Evolutionary conservation across 2,888 invertebrate genomes (phyloP).

Genomic region (Caradrina kadenii): DNA sequence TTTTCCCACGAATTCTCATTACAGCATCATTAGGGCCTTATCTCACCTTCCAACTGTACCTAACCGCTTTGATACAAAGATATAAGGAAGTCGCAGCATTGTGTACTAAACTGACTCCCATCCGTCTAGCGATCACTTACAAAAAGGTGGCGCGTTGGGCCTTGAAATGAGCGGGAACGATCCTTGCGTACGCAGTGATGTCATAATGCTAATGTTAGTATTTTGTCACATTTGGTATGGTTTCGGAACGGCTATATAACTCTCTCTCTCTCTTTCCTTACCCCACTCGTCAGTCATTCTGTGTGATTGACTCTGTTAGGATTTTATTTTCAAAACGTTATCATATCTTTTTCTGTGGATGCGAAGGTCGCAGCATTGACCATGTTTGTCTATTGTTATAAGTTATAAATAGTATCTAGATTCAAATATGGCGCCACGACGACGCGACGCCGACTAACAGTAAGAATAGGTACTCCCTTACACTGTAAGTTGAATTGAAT

Average conservation of each 20-base stretch:
- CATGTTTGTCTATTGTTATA: too few species aligned
- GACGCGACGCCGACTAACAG: too few species aligned
- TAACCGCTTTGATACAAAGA: conserved; percentile 65
- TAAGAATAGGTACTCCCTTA: too few species aligned
- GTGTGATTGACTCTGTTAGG: too few species aligned
- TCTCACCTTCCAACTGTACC: conserved; percentile 67
- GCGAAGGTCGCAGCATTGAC: too few species aligned
- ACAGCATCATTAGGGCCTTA: conserved; percentile 67
- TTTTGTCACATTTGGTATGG: not conserved
- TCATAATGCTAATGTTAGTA: not conserved
- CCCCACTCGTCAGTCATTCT: too few species aligned
- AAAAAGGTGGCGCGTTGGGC: conserved; percentile 62
- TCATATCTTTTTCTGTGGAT: too few species aligned
- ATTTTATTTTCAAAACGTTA: too few species aligned
- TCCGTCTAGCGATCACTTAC: conserved; percentile 66
- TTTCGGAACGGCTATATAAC: not conserved
- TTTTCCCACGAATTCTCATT: conserved; percentile 62
- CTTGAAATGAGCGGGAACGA: conserved; percentile 41
- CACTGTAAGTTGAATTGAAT: too few species aligned
- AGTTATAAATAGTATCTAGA: too few species aligned
- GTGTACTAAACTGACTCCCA: conserved; percentile 73
- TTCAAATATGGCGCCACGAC: too few species aligned
- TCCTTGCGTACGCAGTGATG: not conserved
- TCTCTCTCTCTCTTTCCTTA: too few species aligned
- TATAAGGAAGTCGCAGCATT: conserved; percentile 74